Evolutionary conservation across 2,888 invertebrate genomes (phyloP).

Genomic region (Sturmia bella): DNA sequence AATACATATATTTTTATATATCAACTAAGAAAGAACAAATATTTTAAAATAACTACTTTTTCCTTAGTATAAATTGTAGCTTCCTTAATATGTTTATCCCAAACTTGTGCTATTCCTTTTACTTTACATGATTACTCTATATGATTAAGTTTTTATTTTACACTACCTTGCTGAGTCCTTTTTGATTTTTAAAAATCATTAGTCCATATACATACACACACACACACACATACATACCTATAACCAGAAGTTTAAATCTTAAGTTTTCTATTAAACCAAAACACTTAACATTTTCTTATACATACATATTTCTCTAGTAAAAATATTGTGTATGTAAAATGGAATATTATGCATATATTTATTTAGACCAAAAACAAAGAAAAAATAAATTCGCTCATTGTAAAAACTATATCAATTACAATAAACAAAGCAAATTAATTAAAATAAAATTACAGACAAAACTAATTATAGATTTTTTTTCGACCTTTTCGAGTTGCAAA

Average conservation of each 20-base stretch:
- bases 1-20: slow-evolving; percentile 66
- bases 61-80: slow-evolving; percentile 61
- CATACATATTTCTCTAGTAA: slow-evolving; percentile 36
- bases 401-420: slow-evolving; percentile 46
- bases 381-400: slow-evolving; percentile 30
- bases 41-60: slow-evolving; percentile 3
- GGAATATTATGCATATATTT: slow-evolving; percentile 31
- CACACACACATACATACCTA: too few species aligned
- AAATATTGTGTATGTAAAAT: slow-evolving; percentile 40
- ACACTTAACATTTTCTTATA: slow-evolving; percentile 34
- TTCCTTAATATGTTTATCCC: slow-evolving; percentile 40
- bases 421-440: slow-evolving; percentile 24
- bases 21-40: slow-evolving; percentile 48
- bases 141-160: too few species aligned
- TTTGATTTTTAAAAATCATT: neutral
- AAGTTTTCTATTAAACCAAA: neutral
- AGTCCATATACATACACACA: too few species aligned
- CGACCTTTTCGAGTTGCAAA: too few species aligned
- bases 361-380: slow-evolving; percentile 25
- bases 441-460: neutral
- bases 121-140: too few species aligned
- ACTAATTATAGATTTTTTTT: too few species aligned
- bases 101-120: neutral
- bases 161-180: too few species aligned
- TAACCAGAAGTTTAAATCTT: too few species aligned